Evolutionary conservation across 1,140 invertebrate species (phyloP).

Genomic region (Planococcus citri): DNA sequence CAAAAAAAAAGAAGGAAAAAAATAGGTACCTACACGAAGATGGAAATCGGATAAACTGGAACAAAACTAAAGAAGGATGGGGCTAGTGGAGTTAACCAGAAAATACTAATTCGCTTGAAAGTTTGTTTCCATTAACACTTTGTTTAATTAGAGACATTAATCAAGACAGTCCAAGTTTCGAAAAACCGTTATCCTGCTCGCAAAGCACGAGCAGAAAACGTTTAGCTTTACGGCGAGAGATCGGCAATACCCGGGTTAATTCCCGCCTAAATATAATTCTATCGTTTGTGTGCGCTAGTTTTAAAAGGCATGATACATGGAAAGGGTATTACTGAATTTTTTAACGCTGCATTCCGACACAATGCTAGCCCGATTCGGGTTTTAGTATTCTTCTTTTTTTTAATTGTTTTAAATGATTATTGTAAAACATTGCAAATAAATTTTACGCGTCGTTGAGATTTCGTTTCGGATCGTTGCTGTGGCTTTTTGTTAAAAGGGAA

Average conservation of each 20-base stretch:
- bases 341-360: not conserved
- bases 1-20: too few relatives aligned
- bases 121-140: slow-evolving; percentile 7
- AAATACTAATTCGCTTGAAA: not conserved
- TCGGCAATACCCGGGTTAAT: not conserved
- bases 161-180: slow-evolving; percentile 5
- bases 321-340: not conserved
- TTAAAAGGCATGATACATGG: not conserved
- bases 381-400: not conserved
- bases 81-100: too few relatives aligned
- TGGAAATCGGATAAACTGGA: too few relatives aligned
- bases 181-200: not conserved
- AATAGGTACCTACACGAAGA: too few relatives aligned
- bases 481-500: too few relatives aligned
- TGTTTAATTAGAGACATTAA: slow-evolving; percentile 8
- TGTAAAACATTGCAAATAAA: not conserved
- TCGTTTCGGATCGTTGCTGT: not conserved
- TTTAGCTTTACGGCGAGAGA: not conserved
- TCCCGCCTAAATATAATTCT: slow-evolving; percentile 6
- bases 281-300: not conserved
- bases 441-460: not conserved
- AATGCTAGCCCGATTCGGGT: not conserved
- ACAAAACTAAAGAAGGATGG: too few relatives aligned
- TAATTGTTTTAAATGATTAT: slow-evolving; percentile 5
- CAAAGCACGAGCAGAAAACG: too few relatives aligned